These are phyloP conservation scores for Drosophila sordidula DNA, from an alignment of 2,888 invertebrate genomes.

Conservation along the genomic window DNA sequence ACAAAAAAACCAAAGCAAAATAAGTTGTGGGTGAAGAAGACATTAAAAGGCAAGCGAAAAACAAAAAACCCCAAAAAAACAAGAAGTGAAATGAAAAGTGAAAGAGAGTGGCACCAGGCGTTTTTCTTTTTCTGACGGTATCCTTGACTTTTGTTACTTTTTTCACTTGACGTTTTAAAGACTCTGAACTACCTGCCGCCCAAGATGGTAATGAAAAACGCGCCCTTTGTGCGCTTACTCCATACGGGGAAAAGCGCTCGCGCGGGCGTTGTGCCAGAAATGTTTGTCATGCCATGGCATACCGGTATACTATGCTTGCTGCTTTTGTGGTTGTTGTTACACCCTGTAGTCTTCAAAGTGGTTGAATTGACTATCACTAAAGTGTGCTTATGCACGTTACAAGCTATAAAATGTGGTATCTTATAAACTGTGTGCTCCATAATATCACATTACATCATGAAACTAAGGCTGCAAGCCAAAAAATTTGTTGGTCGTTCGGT, in stretches of 20 bases:
- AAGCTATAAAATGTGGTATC: too few species aligned
- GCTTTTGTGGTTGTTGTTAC: conserved; percentile 19
- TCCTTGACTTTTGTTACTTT: conserved; percentile 79
- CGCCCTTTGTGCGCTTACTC: conserved; percentile 65
- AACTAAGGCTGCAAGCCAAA: too few species aligned
- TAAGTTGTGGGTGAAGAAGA: conserved; percentile 29
- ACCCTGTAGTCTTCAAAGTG: conserved; percentile 27
- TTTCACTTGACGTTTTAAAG: conserved; percentile 62
- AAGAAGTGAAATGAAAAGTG: conserved; percentile 73
- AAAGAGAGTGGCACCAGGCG: conserved; percentile 59
- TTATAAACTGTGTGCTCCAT: too few species aligned
- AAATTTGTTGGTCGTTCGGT: too few species aligned
- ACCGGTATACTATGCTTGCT: conserved; percentile 39
- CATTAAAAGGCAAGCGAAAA: conserved; percentile 14
- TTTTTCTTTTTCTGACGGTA: conserved; percentile 58
- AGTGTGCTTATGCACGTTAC: too few species aligned
- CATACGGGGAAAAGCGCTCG: conserved; percentile 41
- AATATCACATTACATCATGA: too few species aligned
- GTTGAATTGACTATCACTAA: neutral
- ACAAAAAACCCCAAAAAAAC: conserved; percentile 27
- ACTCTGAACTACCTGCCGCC: conserved; percentile 39
- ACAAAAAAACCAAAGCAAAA: conserved; percentile 8
- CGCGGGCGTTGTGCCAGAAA: conserved; percentile 77
- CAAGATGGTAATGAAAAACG: conserved; percentile 73
- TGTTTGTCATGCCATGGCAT: conserved; percentile 64